These are phyloP conservation scores for Oligia latruncula DNA, from an alignment of 2,888 invertebrate genomes.

Conservation along the genomic window DNA sequence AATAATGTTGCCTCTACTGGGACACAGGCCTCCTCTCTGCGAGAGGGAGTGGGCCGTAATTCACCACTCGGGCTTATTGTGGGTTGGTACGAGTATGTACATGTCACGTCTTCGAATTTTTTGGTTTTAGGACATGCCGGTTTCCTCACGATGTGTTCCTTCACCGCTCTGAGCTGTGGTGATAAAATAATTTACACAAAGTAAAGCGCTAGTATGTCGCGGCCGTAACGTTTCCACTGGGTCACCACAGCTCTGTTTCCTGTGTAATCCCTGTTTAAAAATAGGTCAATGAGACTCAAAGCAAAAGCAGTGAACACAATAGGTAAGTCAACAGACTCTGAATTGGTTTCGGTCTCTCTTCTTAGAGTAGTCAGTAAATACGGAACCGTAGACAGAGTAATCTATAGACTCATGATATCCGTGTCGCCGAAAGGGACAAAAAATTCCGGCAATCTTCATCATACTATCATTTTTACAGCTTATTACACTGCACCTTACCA, in stretches of 20 bases:
- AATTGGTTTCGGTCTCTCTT: background rate
- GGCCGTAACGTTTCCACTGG: too few species aligned
- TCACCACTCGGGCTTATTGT: background rate
- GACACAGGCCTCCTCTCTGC: background rate
- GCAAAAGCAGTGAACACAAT: background rate
- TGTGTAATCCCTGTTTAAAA: background rate
- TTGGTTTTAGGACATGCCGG: too few species aligned
- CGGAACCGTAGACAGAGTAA: too few species aligned
- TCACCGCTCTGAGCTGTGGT: background rate
- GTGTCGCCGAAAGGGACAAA: too few species aligned
- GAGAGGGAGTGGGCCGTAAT: too few species aligned
- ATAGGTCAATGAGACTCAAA: background rate
- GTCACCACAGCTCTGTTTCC: background rate
- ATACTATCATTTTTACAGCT: too few species aligned
- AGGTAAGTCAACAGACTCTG: background rate
- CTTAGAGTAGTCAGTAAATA: background rate
- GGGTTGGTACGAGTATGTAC: background rate
- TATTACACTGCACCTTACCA: too few species aligned
- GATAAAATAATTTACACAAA: background rate
- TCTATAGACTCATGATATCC: too few species aligned
- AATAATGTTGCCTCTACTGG: background rate
- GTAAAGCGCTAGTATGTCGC: background rate
- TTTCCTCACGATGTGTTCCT: background rate
- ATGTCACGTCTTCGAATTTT: too few species aligned
- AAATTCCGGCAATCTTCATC: too few species aligned